Percentiles rank a stretch among this genome's conserved stretches.
Evolutionary conservation across 2,888 invertebrate genomes (phyloP).

Genomic region (Operophtera brumata): DNA sequence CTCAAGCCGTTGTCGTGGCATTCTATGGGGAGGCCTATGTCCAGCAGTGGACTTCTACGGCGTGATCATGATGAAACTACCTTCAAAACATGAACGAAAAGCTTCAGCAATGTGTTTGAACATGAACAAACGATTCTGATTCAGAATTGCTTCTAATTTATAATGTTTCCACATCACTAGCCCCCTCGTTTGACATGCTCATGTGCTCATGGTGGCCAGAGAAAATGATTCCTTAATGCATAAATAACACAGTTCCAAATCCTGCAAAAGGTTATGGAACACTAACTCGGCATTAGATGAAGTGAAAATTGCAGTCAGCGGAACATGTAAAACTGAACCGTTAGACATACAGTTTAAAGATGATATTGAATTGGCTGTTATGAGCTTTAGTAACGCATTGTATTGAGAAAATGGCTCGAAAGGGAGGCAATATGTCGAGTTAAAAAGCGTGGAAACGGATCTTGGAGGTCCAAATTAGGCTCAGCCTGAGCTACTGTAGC

Average conservation of each 20-base stretch:
- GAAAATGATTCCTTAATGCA: no score
- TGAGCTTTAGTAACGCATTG: constrained; percentile 28
- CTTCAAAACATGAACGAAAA: no score
- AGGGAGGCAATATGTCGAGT: constrained; percentile 43
- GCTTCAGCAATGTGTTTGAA: no score
- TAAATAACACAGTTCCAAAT: neutral
- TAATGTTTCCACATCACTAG: constrained; percentile 20
- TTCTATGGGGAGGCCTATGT: no score
- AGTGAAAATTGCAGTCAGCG: constrained; percentile 17
- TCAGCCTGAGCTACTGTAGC: constrained; percentile 30
- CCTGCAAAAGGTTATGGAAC: constrained; percentile 13
- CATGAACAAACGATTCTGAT: no score
- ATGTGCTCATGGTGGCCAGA: neutral
- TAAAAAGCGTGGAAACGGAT: constrained; percentile 48
- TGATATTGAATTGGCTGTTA: constrained; percentile 1
- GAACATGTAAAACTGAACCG: neutral
- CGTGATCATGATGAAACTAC: no score
- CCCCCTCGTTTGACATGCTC: constrained; percentile 15
- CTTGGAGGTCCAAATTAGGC: constrained; percentile 34
- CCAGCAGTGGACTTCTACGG: no score
- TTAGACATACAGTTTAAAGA: neutral
- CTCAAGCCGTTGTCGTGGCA: no score
- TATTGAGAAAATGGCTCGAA: constrained; percentile 41
- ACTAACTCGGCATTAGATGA: constrained; percentile 19
- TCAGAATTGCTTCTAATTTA: neutral